Conservation (phyloP, 2,113 vertebrate species). For the Apaloderma vittatum region DNA sequence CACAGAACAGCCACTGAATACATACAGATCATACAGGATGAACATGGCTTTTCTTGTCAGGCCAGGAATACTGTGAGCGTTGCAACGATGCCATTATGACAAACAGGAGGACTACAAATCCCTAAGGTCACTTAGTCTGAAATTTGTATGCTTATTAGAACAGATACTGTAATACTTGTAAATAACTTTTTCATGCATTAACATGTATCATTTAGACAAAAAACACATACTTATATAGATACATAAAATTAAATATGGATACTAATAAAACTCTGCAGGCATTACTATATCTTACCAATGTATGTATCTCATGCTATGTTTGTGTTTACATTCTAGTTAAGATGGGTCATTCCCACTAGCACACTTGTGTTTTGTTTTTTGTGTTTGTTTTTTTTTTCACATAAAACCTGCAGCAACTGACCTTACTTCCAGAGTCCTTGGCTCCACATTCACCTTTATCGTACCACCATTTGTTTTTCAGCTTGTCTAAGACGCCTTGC, state of each 20-base stretch:
- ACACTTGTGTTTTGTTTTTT: conserved; percentile 82
- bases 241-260: conserved; percentile 77
- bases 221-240: conserved; percentile 80
- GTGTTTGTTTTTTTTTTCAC: conserved; percentile 82
- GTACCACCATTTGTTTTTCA: conserved; percentile 99
- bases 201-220: conserved; percentile 82
- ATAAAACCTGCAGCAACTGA: conserved; percentile 99
- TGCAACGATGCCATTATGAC: conserved; percentile 74
- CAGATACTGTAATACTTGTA: conserved; percentile 54
- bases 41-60: conserved; percentile 72
- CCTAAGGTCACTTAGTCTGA: conserved; percentile 61
- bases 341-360: conserved; percentile 94
- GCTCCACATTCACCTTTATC: conserved; percentile 99
- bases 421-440: conserved; percentile 99
- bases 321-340: conserved; percentile 91
- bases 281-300: conserved; percentile 95
- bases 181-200: conserved; percentile 92
- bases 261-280: conserved; percentile 91
- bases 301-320: conserved; percentile 96
- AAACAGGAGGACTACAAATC: conserved; percentile 77
- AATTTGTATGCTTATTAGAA: conserved; percentile 45
- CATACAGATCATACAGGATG: conserved; percentile 78
- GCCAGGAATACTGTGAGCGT: conserved; percentile 68
- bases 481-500: conserved; percentile 99
- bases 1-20: conserved; percentile 75